Percentiles rank a stretch among this genome's conserved stretches.
Conservation (phyloP, 2,888 invertebrate species). For the Dermolepida albohirtum region DNA sequence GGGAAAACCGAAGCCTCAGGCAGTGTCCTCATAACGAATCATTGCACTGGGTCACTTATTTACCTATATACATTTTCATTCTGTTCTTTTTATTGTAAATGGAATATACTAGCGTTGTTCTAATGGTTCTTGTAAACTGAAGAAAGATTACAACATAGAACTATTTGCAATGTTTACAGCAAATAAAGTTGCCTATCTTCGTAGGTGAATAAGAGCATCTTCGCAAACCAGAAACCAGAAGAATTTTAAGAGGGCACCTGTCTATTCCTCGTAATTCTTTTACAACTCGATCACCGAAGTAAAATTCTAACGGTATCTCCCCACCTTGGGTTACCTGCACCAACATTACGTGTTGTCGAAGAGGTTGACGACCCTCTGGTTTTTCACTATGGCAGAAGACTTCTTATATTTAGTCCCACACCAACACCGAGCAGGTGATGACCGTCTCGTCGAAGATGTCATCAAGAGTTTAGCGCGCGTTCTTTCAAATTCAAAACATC, state of each 20-base stretch:
- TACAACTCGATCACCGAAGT: constrained; percentile 61
- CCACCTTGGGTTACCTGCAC: constrained; percentile 60
- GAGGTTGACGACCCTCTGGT: constrained; percentile 60
- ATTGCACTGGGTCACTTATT: constrained; percentile 1
- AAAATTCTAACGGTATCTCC: constrained; percentile 63
- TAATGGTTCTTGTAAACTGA: too few species aligned
- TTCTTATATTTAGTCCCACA: constrained; percentile 59
- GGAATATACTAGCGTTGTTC: not conserved
- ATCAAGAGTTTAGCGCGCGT: constrained; percentile 57
- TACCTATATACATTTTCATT: not conserved
- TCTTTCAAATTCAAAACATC: constrained; percentile 47
- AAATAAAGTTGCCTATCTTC: constrained; percentile 19
- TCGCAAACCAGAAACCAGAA: constrained; percentile 26
- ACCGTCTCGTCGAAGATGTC: constrained; percentile 60
- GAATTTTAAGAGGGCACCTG: constrained; percentile 45
- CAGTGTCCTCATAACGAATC: not conserved
- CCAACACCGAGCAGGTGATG: constrained; percentile 59
- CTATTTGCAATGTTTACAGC: not conserved
- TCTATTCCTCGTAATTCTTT: constrained; percentile 55
- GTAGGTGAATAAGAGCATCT: constrained; percentile 1
- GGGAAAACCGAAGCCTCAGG: too few species aligned
- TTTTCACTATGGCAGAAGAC: constrained; percentile 61
- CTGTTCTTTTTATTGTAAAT: not conserved
- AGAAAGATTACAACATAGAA: too few species aligned
- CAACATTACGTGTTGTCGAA: constrained; percentile 56